phyloP scores from a whole-genome alignment of 2,113 vertebrate species.

The Nerophis ophidion region DNA sequence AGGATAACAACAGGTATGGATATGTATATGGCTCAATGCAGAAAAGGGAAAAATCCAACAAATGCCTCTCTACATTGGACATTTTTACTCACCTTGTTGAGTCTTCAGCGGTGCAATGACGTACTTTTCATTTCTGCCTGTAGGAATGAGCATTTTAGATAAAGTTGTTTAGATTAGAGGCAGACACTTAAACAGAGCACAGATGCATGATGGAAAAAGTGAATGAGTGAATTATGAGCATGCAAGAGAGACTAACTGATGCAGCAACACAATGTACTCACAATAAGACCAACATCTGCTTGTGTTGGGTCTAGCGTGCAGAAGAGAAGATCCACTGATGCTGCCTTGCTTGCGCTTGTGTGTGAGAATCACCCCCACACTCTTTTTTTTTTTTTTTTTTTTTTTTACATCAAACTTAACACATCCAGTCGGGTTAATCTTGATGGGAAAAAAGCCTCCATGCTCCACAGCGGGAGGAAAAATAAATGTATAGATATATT shows the following conservation, averaged over 20 bases:
- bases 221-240: constrained; percentile 19
- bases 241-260: constrained; percentile 24
- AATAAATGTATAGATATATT: constrained; percentile 26
- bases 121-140: constrained; percentile 46
- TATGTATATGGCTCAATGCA: background rate
- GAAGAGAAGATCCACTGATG: constrained; percentile 31
- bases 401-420: constrained; percentile 58
- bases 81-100: constrained; percentile 55
- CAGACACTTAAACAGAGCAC: background rate
- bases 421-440: constrained; percentile 35
- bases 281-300: constrained; percentile 27
- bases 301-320: constrained; percentile 39
- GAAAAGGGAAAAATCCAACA: background rate
- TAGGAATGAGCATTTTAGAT: constrained; percentile 23
- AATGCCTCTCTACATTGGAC: constrained; percentile 7
- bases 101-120: constrained; percentile 40
- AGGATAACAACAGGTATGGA: no score
- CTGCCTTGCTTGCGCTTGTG: constrained; percentile 54
- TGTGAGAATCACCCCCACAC: constrained; percentile 50
- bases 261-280: constrained; percentile 46
- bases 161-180: constrained; percentile 19
- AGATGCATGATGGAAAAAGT: background rate
- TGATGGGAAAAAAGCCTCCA: constrained; percentile 6
- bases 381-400: constrained; percentile 5
- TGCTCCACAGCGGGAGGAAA: constrained; percentile 22